phyloP scores from a whole-genome alignment of 1,140 invertebrate species.

The Bombus confusus region DNA sequence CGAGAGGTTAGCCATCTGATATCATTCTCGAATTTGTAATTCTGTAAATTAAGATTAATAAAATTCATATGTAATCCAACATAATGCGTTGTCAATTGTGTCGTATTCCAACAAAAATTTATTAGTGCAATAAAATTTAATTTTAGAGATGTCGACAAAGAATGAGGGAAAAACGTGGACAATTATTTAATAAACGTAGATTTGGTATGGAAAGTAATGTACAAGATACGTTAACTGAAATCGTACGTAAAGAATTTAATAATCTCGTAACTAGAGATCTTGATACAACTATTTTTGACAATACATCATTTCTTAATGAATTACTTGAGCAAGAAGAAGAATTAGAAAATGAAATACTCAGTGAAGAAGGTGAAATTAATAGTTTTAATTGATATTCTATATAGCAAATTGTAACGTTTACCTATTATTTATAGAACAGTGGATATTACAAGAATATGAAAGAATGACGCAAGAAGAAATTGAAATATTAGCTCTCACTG shows the following conservation, averaged over 20 bases:
- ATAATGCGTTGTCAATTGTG: not conserved
- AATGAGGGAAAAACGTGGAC: slow-evolving; percentile 75
- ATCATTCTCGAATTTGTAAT: not conserved
- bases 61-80: not conserved
- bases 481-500: slow-evolving; percentile 56
- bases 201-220: slow-evolving; percentile 49
- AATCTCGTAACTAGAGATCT: slow-evolving; percentile 58
- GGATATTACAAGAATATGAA: slow-evolving; percentile 79
- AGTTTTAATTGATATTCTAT: not conserved
- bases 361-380: slow-evolving; percentile 65
- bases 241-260: slow-evolving; percentile 71
- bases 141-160: slow-evolving; percentile 75
- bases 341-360: slow-evolving; percentile 65
- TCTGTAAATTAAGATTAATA: slow-evolving; percentile 1
- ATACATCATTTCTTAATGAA: slow-evolving; percentile 25
- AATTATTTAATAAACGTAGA: slow-evolving; percentile 74
- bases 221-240: slow-evolving; percentile 63
- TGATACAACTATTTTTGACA: slow-evolving; percentile 29
- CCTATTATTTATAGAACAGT: slow-evolving; percentile 72
- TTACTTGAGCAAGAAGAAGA: slow-evolving; percentile 64
- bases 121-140: not conserved
- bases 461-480: slow-evolving; percentile 72
- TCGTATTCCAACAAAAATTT: not conserved
- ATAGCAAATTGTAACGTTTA: slow-evolving; percentile 11
- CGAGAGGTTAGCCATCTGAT: slow-evolving; percentile 74